Conservation (phyloP, 2,888 invertebrate genomes). For the Sminthurides aquaticus region DNA sequence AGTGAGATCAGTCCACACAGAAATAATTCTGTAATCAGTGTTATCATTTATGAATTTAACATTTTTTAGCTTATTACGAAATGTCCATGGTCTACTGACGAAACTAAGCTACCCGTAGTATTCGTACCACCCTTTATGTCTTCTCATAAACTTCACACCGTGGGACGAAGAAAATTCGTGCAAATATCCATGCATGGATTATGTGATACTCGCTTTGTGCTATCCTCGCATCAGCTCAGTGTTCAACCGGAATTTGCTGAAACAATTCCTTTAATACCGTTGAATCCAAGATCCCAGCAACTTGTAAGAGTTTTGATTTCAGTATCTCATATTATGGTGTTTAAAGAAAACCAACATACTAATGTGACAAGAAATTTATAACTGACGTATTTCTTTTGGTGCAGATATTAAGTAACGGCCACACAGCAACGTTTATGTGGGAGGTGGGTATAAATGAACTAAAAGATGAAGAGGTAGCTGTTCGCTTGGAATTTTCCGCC, state of each 20-base stretch:
- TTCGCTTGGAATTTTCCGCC: conserved; percentile 38
- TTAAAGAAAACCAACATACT: neutral
- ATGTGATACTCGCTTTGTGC: conserved; percentile 27
- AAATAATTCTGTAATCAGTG: neutral
- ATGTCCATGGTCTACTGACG: conserved; percentile 70
- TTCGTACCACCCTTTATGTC: conserved; percentile 77
- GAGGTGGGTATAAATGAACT: conserved; percentile 56
- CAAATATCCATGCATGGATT: conserved; percentile 59
- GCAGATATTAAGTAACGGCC: conserved; percentile 64
- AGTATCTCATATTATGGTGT: neutral
- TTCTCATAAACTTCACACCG: conserved; percentile 73
- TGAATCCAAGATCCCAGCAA: conserved; percentile 58
- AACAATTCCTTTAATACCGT: conserved; percentile 52
- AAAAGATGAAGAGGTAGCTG: conserved; percentile 45
- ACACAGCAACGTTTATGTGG: conserved; percentile 76
- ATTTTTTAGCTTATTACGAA: conserved; percentile 62
- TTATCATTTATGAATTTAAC: no score
- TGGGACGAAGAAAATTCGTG: conserved; percentile 69
- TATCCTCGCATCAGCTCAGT: conserved; percentile 37
- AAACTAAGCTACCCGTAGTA: conserved; percentile 64
- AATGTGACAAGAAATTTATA: neutral
- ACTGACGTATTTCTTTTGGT: conserved; percentile 14
- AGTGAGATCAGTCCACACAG: neutral
- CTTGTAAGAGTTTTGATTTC: no score
- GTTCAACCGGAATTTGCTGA: conserved; percentile 35